Base-by-base conservation (phyloP, 2,888 invertebrate genomes). In the Archaeoteleia sp. region DNA sequence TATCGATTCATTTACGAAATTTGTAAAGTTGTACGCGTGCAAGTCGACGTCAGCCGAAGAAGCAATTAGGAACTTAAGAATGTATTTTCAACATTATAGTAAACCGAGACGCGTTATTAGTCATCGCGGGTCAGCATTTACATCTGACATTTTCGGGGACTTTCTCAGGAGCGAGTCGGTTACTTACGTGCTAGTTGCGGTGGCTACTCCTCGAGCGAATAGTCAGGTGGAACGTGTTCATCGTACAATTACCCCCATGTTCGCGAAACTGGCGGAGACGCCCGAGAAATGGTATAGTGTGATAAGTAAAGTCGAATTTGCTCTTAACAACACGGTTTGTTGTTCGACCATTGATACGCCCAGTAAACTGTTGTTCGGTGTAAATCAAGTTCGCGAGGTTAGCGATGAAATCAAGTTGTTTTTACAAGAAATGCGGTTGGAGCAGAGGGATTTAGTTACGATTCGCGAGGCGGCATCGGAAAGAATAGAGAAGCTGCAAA, bases 171-270 rank as follows among this genome's bases (percentile, higher is more conserved):
- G n/a, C n/a, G n/a, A n/a, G n/a, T n/a, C n/a, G n/a, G n/a, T n/a
- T n/a, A n/a, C n/a, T n/a, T n/a, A n/a, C n/a, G n/a, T n/a, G n/a
- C n/a, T n/a, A n/a, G n/a, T n/a, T n/a, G n/a, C n/a, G n/a, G n/a
- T n/a, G n/a, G n/a, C n/a, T n/a, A n/a, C n/a, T n/a, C n/a, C n/a
- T n/a, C n/a, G n/a, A n/a, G n/a, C n/a, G n/a, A n/a, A n/a, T 57
- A 82, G 82, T 1, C 82, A 82, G 49, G 76, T 77, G 1, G 82
- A 83, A 49, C 39, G 81, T 8, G 67, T 75, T 10, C 81, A 81
- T 35, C 39, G 75, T 1, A 81, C 77, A 1, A 67, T 80, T 2
- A 35, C 14, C 1, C 35, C 35, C 14, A 35, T 35, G 35, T 7
- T 35, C 29, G 29, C 29, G 9, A 29, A 29, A 9, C 29, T 29